These are phyloP conservation scores for Heliconius nattereri DNA, from an alignment of 1,140 invertebrate genomes.

Conservation along the genomic window DNA sequence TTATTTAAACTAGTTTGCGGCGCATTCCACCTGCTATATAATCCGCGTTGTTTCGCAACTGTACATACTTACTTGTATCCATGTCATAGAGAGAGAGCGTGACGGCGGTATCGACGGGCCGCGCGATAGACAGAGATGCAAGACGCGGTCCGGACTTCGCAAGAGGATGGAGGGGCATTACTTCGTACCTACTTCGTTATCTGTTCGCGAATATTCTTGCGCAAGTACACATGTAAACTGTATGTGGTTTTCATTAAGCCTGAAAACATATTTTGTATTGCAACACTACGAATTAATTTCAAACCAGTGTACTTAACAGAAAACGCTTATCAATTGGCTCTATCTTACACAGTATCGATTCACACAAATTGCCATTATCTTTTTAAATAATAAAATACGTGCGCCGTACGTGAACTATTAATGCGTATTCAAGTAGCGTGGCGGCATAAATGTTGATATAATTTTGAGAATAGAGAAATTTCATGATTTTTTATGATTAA, in stretches of 20 bases:
- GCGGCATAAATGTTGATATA: not conserved
- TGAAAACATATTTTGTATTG: slow-evolving; percentile 51
- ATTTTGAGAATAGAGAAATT: not conserved
- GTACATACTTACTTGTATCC: slow-evolving; percentile 67
- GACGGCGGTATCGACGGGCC: slow-evolving; percentile 40
- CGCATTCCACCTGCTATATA: slow-evolving; percentile 80
- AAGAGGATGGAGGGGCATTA: slow-evolving; percentile 72
- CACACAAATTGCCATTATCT: slow-evolving; percentile 7
- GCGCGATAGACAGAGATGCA: slow-evolving; percentile 48
- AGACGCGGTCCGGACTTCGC: slow-evolving; percentile 62
- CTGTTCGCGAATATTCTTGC: slow-evolving; percentile 79
- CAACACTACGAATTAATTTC: slow-evolving; percentile 47
- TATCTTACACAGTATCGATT: not conserved
- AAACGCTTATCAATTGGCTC: slow-evolving; percentile 17
- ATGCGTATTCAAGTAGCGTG: not conserved
- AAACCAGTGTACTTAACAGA: slow-evolving; percentile 28
- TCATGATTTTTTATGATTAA: not conserved
- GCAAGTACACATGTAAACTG: slow-evolving; percentile 71
- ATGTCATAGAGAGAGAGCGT: slow-evolving; percentile 66
- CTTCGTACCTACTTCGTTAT: slow-evolving; percentile 70
- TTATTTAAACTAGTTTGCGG: slow-evolving; percentile 77
- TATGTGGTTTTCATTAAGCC: slow-evolving; percentile 55
- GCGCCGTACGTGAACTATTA: not conserved
- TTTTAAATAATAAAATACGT: slow-evolving; percentile 5
- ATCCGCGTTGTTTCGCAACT: slow-evolving; percentile 80